Percentiles rank a stretch among this genome's conserved stretches.
These are phyloP conservation scores for Hypsopygia costalis DNA, from an alignment of 2,888 invertebrate genomes.

Conservation along the genomic window DNA sequence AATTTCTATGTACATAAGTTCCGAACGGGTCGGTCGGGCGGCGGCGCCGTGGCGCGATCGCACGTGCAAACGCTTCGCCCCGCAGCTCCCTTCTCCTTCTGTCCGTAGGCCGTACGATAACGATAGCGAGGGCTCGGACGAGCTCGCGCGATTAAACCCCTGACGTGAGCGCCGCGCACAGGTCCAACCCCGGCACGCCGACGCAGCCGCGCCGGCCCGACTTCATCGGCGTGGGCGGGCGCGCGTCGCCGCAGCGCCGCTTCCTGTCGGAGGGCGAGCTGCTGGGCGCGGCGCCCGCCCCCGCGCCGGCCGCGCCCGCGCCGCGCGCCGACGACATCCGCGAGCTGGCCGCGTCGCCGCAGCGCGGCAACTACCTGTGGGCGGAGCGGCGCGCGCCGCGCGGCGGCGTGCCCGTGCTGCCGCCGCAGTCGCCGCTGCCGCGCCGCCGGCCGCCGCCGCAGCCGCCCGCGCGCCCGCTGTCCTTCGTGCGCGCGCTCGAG, in stretches of 20 bases:
- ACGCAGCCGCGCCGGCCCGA: slow-evolving; percentile 93
- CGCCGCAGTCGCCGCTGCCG: slow-evolving; percentile 82
- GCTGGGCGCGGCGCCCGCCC: slow-evolving; percentile 84
- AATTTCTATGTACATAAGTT: slow-evolving; percentile 19
- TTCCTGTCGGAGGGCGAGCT: slow-evolving; percentile 92
- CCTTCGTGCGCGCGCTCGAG: slow-evolving; percentile 93
- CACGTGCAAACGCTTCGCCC: slow-evolving; percentile 74
- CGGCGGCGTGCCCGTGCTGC: slow-evolving; percentile 83
- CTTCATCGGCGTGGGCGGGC: slow-evolving; percentile 87
- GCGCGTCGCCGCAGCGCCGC: slow-evolving; percentile 86
- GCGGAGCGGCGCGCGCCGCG: slow-evolving; percentile 67
- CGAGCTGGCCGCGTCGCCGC: slow-evolving; percentile 93
- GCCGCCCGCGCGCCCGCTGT: slow-evolving; percentile 86
- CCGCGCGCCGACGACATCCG: slow-evolving; percentile 87
- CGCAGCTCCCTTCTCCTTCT: slow-evolving; percentile 78
- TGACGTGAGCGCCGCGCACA: slow-evolving; percentile 80
- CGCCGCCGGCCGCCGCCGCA: slow-evolving; percentile 54
- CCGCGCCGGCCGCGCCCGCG: slow-evolving; percentile 80
- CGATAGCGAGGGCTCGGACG: slow-evolving; percentile 77
- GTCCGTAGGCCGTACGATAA: slow-evolving; percentile 80
- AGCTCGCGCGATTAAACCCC: slow-evolving; percentile 78
- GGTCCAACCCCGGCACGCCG: slow-evolving; percentile 96
- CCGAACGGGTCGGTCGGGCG: slow-evolving; percentile 46
- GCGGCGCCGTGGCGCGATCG: slow-evolving; percentile 50
- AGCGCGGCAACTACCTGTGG: slow-evolving; percentile 80